Evolutionary conservation across 2,113 vertebrate species (phyloP).

Genomic region (Apus apus): DNA sequence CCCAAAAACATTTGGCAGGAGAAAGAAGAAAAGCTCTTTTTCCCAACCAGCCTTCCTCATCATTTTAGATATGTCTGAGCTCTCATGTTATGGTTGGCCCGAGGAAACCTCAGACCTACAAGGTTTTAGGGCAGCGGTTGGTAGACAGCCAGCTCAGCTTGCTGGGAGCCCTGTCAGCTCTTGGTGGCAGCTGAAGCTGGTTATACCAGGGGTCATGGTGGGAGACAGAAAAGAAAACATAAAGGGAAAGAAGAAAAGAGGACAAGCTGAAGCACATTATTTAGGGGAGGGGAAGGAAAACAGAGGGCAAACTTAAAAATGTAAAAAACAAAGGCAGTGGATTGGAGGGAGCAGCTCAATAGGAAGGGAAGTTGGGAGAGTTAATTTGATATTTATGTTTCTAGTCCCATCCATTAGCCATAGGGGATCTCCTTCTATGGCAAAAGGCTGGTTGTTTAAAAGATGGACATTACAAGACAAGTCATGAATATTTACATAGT

Average conservation of each 20-base stretch:
- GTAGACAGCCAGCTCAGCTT: background rate
- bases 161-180: background rate
- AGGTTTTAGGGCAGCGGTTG: background rate
- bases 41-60: background rate
- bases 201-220: background rate
- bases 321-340: background rate
- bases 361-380: background rate
- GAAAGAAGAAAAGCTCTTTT: background rate
- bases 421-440: background rate
- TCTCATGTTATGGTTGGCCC: background rate
- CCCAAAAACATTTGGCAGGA: background rate
- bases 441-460: background rate
- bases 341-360: background rate
- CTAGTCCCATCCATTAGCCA: background rate
- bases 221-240: background rate
- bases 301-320: background rate
- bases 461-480: background rate
- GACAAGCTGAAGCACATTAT: background rate
- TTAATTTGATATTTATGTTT: background rate
- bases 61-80: background rate
- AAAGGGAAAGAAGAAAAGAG: background rate
- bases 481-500: background rate
- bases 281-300: background rate
- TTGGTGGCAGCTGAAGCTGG: background rate
- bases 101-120: background rate